Base-by-base conservation (phyloP, 2,888 invertebrate species). In the Eupithecia pulchellata region DNA sequence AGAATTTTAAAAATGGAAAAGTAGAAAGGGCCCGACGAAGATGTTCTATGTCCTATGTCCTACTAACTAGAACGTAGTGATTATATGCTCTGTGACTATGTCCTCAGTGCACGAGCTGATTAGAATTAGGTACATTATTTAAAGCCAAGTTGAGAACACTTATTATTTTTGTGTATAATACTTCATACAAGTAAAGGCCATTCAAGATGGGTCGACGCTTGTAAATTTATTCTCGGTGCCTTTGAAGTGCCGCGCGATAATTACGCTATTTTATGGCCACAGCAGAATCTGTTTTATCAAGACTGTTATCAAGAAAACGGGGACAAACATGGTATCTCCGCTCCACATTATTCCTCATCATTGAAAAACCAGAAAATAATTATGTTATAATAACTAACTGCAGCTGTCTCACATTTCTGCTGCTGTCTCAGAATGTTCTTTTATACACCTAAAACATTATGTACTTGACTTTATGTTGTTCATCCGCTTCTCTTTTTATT, bases 201-300 rank as follows among this genome's bases (percentile, higher is more conserved):
- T 73, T 65, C 65, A 63, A 77, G 72, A 71, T 66, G 68, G 67
- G 71, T 64, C 68, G 64, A 70, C 69, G 71, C 73, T 75, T 68
- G 72, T 82, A 82, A 82, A 86, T 82, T 84, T 84, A 84, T 83
- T 81, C 72, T 71, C 82, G 88, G 88, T 13, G 52, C 84, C 78
- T 91, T 91, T 92, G 91, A 91, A 89, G 85, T 82, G 79, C 84
- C 81, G 80, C 81, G 85, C 83, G 89, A 87, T 91, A 91, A 91
- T 91, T 89, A 90, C 85, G 84, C 84, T 87, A 86, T 87, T 88
- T n/a, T 88, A 90, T 87, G 86, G 83, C 82, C 62, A 85, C 84
- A 69, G 80, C 80, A 84, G 85, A 86, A 86, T 84, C 82, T 83
- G 86, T 88, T 90, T 91, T 90, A 91, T 91, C 88, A 88, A 86